Conservation (phyloP, 1,140 invertebrate genomes). For the Drosophila parvula region DNA sequence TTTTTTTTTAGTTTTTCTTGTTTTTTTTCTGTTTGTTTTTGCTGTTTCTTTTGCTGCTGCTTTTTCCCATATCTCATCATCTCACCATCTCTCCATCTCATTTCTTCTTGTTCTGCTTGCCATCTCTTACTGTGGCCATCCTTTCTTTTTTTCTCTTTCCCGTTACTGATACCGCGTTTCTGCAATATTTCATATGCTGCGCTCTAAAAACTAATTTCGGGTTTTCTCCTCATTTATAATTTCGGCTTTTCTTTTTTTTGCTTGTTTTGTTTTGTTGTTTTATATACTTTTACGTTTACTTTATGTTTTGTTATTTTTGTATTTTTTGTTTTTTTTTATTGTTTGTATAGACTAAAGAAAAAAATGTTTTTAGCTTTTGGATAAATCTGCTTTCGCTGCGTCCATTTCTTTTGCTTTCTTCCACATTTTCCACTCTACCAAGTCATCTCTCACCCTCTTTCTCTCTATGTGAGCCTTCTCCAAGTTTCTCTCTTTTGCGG, state of each 20-base stretch:
- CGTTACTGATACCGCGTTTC: constrained; percentile 17
- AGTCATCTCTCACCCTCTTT: background rate
- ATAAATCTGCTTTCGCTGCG: constrained; percentile 14
- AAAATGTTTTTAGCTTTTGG: constrained; percentile 43
- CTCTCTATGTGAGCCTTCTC: constrained; percentile 19
- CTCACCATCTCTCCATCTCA: constrained; percentile 2
- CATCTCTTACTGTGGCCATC: constrained; percentile 9
- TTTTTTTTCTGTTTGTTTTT: constrained; percentile 11
- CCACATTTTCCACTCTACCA: background rate
- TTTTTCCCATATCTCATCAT: constrained; percentile 3
- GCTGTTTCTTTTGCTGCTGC: constrained; percentile 15
- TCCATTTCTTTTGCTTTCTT: background rate
- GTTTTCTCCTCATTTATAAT: constrained; percentile 15
- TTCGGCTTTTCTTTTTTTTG: constrained; percentile 11
- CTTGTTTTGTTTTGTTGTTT: constrained; percentile 1
- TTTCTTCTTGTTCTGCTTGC: constrained; percentile 8
- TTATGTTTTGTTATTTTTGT: constrained; percentile 6
- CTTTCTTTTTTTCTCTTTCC: constrained; percentile 27
- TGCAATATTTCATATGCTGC: constrained; percentile 51
- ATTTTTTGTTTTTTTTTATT: constrained; percentile 18
- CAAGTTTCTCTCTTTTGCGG: constrained; percentile 29
- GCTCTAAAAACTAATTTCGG: constrained; percentile 60
- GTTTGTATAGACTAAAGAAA: constrained; percentile 60
- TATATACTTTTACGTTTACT: constrained; percentile 8
- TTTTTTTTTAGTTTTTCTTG: constrained; percentile 4